A percentile compares a stretch with the other conserved stretches of the same genome.
Evolutionary conservation across 2,888 invertebrate species (phyloP).

Genomic region (Habrosyne pyritoides): DNA sequence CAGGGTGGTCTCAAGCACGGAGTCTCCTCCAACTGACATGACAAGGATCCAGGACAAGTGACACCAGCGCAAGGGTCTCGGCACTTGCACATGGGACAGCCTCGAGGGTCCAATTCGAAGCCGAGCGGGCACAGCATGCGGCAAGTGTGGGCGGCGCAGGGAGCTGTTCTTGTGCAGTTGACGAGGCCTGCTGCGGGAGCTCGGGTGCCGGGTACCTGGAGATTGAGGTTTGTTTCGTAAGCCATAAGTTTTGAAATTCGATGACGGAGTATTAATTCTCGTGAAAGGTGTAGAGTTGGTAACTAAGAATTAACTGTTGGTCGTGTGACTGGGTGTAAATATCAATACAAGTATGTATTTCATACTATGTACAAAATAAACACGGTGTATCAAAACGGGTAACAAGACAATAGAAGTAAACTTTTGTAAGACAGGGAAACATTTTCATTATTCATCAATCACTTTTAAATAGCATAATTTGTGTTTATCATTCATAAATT

Average conservation of each 20-base stretch:
- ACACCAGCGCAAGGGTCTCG: slow-evolving; percentile 91
- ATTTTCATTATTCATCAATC: too few species aligned
- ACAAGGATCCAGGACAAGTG: slow-evolving; percentile 89
- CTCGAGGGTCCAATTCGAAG: slow-evolving; percentile 87
- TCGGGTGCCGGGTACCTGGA: slow-evolving; percentile 87
- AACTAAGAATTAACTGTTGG: too few species aligned
- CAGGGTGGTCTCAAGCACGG: slow-evolving; percentile 91
- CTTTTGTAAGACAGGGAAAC: too few species aligned
- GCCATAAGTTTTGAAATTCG: background rate
- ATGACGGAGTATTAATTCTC: background rate
- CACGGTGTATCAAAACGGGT: too few species aligned
- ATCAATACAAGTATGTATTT: too few species aligned
- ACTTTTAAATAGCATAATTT: too few species aligned
- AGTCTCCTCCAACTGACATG: slow-evolving; percentile 91
- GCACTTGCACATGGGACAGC: slow-evolving; percentile 92
- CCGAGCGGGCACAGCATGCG: slow-evolving; percentile 94
- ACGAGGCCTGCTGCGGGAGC: slow-evolving; percentile 86
- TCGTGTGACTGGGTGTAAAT: too few species aligned
- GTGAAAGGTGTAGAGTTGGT: too few species aligned
- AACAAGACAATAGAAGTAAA: too few species aligned
- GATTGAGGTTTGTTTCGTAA: background rate
- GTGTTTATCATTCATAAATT: too few species aligned
- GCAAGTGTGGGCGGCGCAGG: slow-evolving; percentile 91
- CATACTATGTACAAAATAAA: too few species aligned
- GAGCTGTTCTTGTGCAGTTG: slow-evolving; percentile 87